Evolutionary conservation across 2,888 invertebrate genomes (phyloP), one percentile per base, ranked within the genome.

Genomic region (Falcaria lacertinaria): DNA sequence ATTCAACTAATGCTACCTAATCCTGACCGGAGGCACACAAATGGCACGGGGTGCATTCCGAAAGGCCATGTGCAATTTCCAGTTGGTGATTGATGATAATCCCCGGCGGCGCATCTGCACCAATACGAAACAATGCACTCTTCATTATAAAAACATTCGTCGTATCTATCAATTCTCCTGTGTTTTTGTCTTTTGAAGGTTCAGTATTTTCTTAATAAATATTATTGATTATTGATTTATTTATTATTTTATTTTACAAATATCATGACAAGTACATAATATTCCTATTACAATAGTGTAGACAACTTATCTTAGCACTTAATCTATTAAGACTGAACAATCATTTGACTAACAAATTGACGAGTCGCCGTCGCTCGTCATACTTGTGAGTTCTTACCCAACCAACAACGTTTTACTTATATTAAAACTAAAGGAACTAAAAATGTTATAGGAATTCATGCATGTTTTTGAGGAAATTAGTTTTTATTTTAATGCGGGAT

Each of bases 31-130:
- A 70, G 67, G 76, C 71, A 69, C 76, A 66, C 79, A 81, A 82
- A 86, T 80, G 75, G 85, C 69, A 65, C 70, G 60, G 73, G 69
- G 71, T 69, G 74, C 77, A 80, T 80, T 82, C 77, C 74, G 69
- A 72, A 76, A 81, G 83, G 76, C 82, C 78, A 75, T 80, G 74
- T 77, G 80, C 83, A 83, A 81, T 82, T 80, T 76, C 74, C 78
- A 78, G 73, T 60, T 74, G 69, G 83, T 86, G 86, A 88, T 87
- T 82, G 85, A 88, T 86, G 81, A 77, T 88, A 83, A 88, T 87
- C 82, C 76, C 45, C 54, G 48, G 50, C 54, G 48, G 50, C 64
- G 64, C 73, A 80, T 78, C 72, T 81, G 78, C 65, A 67, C 57
- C 51, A 50, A 53, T 54, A 65, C 68, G 54, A 75, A 80, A 81